Evolutionary conservation across 2,888 invertebrate species (phyloP).

Genomic region (Phymatocera aterrima): DNA sequence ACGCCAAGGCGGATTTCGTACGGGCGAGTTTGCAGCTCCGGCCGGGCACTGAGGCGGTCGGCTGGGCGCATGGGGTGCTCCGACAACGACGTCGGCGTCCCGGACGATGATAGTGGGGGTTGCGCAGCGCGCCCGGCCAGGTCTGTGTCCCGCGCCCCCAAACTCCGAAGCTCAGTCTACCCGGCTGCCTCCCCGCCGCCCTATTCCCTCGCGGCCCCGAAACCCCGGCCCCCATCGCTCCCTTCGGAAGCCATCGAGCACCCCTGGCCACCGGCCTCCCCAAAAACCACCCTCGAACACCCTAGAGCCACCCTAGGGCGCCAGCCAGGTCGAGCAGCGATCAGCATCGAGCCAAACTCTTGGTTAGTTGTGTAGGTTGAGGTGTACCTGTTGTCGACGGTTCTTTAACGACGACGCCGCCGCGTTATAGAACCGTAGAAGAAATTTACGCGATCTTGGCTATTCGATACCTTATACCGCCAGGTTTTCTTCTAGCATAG

Average conservation of each 20-base stretch:
- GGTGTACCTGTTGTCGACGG: constrained; percentile 35
- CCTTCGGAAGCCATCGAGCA: constrained; percentile 21
- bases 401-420: not conserved
- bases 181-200: constrained; percentile 23
- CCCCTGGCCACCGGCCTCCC: constrained; percentile 1
- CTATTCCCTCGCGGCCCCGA: constrained; percentile 18
- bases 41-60: constrained; percentile 45
- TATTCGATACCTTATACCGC: not conserved
- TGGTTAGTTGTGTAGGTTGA: constrained; percentile 9
- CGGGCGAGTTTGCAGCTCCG: constrained; percentile 43
- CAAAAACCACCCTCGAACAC: constrained; percentile 19
- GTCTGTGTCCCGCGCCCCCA: constrained; percentile 23
- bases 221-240: not conserved
- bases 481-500: too few relatives aligned
- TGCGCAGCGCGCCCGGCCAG: constrained; percentile 43
- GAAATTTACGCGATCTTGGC: not conserved
- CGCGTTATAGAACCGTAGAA: not conserved
- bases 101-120: constrained; percentile 33
- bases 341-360: constrained; percentile 44
- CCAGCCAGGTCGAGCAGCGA: constrained; percentile 41
- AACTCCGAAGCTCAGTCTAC: constrained; percentile 18
- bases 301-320: constrained; percentile 40
- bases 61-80: constrained; percentile 39
- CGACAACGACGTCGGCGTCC: constrained; percentile 43
- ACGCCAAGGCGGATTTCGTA: constrained; percentile 13